These are phyloP conservation scores for Mormoops blainvillei DNA, from an alignment of 2,113 vertebrate species.

Conservation along the genomic window DNA sequence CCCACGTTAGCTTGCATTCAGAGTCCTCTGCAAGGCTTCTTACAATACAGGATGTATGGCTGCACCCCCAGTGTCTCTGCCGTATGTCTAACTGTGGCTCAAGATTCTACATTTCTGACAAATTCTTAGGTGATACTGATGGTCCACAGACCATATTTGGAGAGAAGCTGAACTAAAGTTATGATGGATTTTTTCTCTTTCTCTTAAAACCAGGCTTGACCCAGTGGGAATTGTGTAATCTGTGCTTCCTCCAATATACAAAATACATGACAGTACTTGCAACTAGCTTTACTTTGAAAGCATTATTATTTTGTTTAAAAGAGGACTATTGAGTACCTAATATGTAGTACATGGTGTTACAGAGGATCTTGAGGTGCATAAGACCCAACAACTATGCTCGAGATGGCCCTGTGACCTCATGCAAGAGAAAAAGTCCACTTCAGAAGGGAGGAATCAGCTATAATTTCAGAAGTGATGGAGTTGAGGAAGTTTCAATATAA, in stretches of 20 bases:
- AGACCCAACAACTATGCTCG: neutral
- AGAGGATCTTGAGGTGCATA: neutral
- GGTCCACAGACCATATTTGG: neutral
- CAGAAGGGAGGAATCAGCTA: neutral
- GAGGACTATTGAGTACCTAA: neutral
- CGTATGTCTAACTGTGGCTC: neutral
- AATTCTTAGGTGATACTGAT: neutral
- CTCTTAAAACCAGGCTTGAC: neutral
- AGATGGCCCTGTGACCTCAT: neutral
- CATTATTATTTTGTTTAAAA: neutral
- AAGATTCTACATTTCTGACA: neutral
- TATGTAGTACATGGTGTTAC: neutral
- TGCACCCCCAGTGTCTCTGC: neutral
- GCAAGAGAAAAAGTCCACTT: neutral
- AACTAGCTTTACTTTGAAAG: neutral
- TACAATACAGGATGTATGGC: neutral
- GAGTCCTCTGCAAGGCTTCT: neutral
- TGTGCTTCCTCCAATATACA: neutral
- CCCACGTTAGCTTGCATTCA: neutral
- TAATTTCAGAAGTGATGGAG: neutral
- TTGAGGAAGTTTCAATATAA: neutral
- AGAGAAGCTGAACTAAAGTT: neutral
- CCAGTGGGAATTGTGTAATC: neutral
- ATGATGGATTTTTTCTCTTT: neutral
- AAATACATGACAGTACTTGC: neutral